Conservation (phyloP, 1,140 invertebrate species). For the Gryllus bimaculatus region DNA sequence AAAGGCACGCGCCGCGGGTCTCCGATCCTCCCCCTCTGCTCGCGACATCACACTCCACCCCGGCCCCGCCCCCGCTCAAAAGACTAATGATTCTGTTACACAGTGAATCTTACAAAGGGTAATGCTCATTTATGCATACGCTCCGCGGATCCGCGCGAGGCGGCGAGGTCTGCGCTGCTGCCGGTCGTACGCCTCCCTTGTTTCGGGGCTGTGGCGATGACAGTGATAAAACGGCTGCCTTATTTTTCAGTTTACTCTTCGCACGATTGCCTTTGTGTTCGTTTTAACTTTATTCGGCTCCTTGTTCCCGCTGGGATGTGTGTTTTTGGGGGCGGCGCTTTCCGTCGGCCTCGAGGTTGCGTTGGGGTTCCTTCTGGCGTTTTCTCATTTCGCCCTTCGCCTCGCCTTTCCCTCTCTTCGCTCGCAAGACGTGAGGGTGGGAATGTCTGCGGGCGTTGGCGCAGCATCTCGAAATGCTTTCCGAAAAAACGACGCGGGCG, state of each 20-base stretch:
- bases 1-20: too few relatives aligned
- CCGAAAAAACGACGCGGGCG: too few relatives aligned
- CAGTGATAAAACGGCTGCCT: neutral
- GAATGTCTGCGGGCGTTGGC: too few relatives aligned
- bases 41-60: neutral
- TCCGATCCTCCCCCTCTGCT: too few relatives aligned
- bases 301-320: neutral
- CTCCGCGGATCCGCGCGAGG: neutral
- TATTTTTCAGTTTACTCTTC: neutral
- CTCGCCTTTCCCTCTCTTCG: neutral
- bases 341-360: neutral
- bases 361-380: neutral
- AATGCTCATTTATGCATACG: neutral
- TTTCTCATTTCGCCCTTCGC: neutral
- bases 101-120: neutral
- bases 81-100: neutral
- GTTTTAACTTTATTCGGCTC: neutral
- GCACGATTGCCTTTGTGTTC: neutral
- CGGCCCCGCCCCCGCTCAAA: neutral
- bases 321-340: neutral
- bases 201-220: neutral
- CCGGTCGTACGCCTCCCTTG: neutral
- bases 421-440: too few relatives aligned
- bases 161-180: too few relatives aligned
- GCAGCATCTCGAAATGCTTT: too few relatives aligned